phyloP scores from a whole-genome alignment of 2,113 vertebrate genomes.

The Tretioscincus oriximinensis region DNA sequence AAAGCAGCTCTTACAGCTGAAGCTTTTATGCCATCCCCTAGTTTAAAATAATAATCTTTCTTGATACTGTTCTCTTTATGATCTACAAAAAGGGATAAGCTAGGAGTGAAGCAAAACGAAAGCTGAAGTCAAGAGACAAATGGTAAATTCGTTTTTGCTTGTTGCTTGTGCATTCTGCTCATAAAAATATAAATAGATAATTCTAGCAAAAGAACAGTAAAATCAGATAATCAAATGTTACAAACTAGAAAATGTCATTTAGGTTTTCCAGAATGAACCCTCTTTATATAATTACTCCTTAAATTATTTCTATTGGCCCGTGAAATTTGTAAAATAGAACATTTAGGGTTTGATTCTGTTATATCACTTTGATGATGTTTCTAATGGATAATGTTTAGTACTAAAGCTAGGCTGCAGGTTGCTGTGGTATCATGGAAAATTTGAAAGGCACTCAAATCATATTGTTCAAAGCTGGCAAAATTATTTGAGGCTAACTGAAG shows the following conservation, averaged over 20 bases:
- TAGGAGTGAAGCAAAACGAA: background rate
- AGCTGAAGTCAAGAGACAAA: slow-evolving; percentile 41
- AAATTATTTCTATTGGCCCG: slow-evolving; percentile 85
- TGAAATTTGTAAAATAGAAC: slow-evolving; percentile 85
- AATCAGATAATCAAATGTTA: slow-evolving; percentile 73
- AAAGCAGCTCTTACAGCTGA: slow-evolving; percentile 43
- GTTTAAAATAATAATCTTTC: background rate
- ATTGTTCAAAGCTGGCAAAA: background rate
- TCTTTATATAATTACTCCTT: slow-evolving; percentile 86
- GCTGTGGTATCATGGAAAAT: slow-evolving; percentile 36
- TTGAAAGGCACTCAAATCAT: background rate
- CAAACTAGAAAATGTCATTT: slow-evolving; percentile 87
- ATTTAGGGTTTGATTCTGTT: slow-evolving; percentile 81
- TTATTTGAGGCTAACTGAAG: too few species aligned
- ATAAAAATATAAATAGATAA: slow-evolving; percentile 63
- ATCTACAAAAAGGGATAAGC: slow-evolving; percentile 46
- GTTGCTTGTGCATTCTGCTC: slow-evolving; percentile 67
- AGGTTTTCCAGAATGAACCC: slow-evolving; percentile 81
- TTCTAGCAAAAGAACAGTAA: slow-evolving; percentile 60
- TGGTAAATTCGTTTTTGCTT: slow-evolving; percentile 54
- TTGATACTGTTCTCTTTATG: slow-evolving; percentile 47
- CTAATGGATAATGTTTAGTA: slow-evolving; percentile 81
- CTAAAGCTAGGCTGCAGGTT: slow-evolving; percentile 68
- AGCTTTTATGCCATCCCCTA: slow-evolving; percentile 45
- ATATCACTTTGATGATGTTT: slow-evolving; percentile 76